A percentile compares a stretch with the other conserved stretches of the same genome.
Evolutionary conservation across 2,797 vertebrate genomes (phyloP).

Genomic region (Gambelia wislizenii): DNA sequence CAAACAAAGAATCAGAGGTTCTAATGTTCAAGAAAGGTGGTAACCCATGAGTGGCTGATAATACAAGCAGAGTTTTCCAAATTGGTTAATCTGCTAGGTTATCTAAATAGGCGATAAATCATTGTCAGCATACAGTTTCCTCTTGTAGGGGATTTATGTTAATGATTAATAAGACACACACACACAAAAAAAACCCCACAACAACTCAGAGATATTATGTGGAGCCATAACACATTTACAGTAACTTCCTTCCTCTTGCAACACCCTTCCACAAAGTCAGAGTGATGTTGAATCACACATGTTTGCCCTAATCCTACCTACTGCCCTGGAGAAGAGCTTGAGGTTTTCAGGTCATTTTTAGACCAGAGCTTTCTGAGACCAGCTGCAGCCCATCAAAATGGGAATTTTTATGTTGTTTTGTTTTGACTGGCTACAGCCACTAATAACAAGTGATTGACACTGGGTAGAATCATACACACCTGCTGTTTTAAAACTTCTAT

Average conservation of each 20-base stretch:
- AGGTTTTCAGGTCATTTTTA: constrained; percentile 28
- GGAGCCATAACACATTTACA: constrained; percentile 41
- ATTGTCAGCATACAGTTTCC: constrained; percentile 47
- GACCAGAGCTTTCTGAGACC: constrained; percentile 1
- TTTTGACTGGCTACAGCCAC: constrained; percentile 53
- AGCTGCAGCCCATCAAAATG: constrained; percentile 63
- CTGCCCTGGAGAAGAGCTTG: not conserved
- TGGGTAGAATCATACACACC: constrained; percentile 61
- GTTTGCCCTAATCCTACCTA: not conserved
- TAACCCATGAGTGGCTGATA: not conserved
- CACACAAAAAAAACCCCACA: constrained; percentile 22
- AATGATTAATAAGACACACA: constrained; percentile 32
- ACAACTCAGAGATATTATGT: too few relatives aligned
- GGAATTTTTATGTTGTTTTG: not conserved
- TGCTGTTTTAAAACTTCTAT: constrained; percentile 68
- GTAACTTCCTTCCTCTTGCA: constrained; percentile 68
- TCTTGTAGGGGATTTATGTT: constrained; percentile 30
- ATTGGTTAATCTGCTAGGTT: constrained; percentile 34
- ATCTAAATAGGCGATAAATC: constrained; percentile 63
- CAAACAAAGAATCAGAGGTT: not conserved
- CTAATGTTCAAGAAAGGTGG: constrained; percentile 24
- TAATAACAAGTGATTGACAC: constrained; percentile 59
- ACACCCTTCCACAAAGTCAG: constrained; percentile 50
- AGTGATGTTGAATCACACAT: not conserved
- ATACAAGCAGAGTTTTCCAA: not conserved